Evolutionary conservation across 2,797 vertebrate genomes (phyloP), one percentile per base, ranked within the genome.

Genomic region (Botia almorhae): DNA sequence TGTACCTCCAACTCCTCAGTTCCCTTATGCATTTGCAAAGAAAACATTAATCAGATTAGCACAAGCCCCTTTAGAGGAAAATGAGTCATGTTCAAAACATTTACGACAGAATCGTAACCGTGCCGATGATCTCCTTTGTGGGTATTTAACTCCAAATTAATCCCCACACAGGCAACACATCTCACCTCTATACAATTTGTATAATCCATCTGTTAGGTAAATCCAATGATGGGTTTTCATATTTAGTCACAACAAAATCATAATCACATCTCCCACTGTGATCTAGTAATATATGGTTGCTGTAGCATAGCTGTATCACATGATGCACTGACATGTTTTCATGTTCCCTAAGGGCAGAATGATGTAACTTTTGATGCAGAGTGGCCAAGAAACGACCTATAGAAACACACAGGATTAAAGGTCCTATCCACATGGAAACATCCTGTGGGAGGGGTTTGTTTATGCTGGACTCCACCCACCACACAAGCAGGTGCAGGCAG

Each of bases 1-100:
- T 39, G 36, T 7, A 43, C 3, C 50, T 26, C 29, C 6, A 2
- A 21, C 21, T 48, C 19, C 29, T 4, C 50, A 33, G 16, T 73
- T 48, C 26, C 33, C 56, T 48, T 55, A 67, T 26, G 56, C 16
- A 58, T 60, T 46, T 21, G 17, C 56, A 56, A 56, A 76, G 61
- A 81, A 77, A 80, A 70, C 68, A 81, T 83, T 69, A 48, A 68
- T 76, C 69, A 23, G 16, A 78, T 73, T 72, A 80, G 48, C 76
- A 75, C 74, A n/a, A 77, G 76, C 65, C 43, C 71, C 74, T 67
- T 76, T 7, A 36, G 58, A 74, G 36, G 39, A 74, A 48, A 63
- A 26, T 81, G 63, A 88, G 82, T 81, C 82, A 69, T 23, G 55
- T 63, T 65, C 21, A 84, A 85, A 87, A 78, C 68, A 83, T 63